A percentile compares a stretch with the other conserved stretches of the same genome.
Conservation (phyloP, 2,888 invertebrate genomes). For the Athrips mouffetella region DNA sequence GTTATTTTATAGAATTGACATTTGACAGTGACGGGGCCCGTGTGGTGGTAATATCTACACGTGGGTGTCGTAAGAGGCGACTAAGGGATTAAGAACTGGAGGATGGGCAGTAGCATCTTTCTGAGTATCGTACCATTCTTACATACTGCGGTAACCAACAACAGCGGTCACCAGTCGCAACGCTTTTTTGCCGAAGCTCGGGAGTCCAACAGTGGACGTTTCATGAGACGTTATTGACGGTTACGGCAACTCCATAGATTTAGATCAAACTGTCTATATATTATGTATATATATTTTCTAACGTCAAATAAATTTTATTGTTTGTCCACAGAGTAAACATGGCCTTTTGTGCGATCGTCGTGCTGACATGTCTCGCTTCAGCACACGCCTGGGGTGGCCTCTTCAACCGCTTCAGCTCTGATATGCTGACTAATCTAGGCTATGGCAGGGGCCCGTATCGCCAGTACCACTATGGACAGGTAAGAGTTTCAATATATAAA, state of each 20-base stretch:
- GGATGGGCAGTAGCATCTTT: no score
- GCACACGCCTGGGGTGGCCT: constrained; percentile 87
- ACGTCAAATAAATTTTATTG: neutral
- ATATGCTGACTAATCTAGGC: constrained; percentile 88
- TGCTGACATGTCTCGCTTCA: constrained; percentile 51
- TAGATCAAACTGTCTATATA: neutral
- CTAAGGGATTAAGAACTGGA: no score
- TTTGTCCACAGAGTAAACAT: constrained; percentile 47
- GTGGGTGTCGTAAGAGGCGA: no score
- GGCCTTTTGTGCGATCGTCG: constrained; percentile 50
- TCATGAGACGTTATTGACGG: no score
- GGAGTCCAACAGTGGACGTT: no score
- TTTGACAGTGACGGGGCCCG: no score
- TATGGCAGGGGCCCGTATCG: constrained; percentile 80
- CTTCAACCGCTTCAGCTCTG: constrained; percentile 92
- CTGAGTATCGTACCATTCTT: no score
- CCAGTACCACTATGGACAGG: constrained; percentile 68
- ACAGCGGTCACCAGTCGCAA: no score
- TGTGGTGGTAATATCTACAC: no score
- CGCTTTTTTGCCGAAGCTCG: no score
- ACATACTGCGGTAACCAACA: no score
- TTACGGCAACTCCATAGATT: neutral
- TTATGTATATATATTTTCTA: neutral
- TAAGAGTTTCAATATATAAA: constrained; percentile 27
- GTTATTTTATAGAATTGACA: no score